phyloP scores from a whole-genome alignment of 2,888 invertebrate genomes.

The Epistrophe eligans region DNA sequence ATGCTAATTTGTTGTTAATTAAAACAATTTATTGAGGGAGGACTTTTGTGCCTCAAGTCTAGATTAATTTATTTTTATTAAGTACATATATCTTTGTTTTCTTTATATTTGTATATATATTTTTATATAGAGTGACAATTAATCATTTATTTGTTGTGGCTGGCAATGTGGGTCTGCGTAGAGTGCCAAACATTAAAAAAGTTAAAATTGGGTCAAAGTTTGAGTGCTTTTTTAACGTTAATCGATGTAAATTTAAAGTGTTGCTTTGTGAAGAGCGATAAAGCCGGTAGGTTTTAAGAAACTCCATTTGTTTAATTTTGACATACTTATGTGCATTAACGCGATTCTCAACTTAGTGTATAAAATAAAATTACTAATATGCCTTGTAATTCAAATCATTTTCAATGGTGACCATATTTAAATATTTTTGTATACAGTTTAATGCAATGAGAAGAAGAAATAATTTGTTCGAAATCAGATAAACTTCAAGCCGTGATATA shows the following conservation, averaged over 20 bases:
- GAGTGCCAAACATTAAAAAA: neutral
- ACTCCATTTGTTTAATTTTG: no score
- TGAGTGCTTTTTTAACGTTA: neutral
- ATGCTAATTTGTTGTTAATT: slow-evolving; percentile 60
- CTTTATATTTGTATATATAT: neutral
- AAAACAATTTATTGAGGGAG: slow-evolving; percentile 53
- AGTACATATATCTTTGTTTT: neutral
- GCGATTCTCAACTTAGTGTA: no score
- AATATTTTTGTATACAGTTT: no score
- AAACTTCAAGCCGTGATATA: no score
- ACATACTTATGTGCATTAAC: no score
- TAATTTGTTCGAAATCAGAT: no score
- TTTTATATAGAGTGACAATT: neutral
- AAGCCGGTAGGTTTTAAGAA: neutral
- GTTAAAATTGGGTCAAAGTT: slow-evolving; percentile 21
- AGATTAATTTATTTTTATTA: slow-evolving; percentile 49
- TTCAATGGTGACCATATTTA: no score
- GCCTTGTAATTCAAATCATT: no score
- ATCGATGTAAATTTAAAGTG: neutral
- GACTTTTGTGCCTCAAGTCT: slow-evolving; percentile 28
- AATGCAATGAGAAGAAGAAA: no score
- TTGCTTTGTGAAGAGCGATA: neutral
- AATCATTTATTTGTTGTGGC: neutral
- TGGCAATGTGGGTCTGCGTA: neutral
- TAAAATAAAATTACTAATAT: no score